Percentiles rank a stretch among this genome's conserved stretches.
These are phyloP conservation scores for Muscicapa comitata DNA, from an alignment of 2,797 vertebrate genomes.

Conservation along the genomic window DNA sequence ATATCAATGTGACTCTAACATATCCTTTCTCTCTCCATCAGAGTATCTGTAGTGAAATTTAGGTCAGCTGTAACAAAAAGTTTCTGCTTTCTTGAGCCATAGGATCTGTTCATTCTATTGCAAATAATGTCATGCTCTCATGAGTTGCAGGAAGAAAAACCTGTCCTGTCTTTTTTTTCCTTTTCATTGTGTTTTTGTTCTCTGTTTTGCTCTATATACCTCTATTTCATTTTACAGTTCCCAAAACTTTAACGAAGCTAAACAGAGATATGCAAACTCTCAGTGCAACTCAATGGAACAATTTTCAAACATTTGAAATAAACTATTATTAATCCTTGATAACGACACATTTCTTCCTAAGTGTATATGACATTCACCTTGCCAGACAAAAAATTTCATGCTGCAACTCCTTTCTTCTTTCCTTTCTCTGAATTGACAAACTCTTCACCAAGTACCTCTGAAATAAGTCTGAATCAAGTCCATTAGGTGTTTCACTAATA, in stretches of 20 bases:
- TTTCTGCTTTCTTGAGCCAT: slow-evolving; percentile 49
- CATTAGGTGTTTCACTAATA: background rate
- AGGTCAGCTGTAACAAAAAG: slow-evolving; percentile 62
- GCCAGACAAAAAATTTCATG: background rate
- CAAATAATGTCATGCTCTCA: background rate
- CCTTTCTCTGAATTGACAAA: background rate
- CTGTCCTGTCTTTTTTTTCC: background rate
- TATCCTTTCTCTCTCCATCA: slow-evolving; percentile 22
- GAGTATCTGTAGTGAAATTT: slow-evolving; percentile 45
- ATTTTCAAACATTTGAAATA: background rate
- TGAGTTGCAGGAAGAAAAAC: background rate
- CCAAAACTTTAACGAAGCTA: no score
- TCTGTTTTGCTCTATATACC: background rate
- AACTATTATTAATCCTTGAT: background rate
- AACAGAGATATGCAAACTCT: background rate
- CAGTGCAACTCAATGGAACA: background rate
- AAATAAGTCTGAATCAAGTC: background rate
- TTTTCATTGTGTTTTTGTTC: background rate
- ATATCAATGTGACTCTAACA: slow-evolving; percentile 47
- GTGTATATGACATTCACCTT: background rate
- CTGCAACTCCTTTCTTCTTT: background rate
- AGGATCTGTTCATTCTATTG: slow-evolving; percentile 37
- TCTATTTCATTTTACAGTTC: background rate
- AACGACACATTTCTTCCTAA: background rate
- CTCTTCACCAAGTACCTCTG: background rate